Percentiles rank a stretch among this genome's conserved stretches.
Conservation (phyloP, 2,797 vertebrate species). For the Threskiornis aethiopicus region DNA sequence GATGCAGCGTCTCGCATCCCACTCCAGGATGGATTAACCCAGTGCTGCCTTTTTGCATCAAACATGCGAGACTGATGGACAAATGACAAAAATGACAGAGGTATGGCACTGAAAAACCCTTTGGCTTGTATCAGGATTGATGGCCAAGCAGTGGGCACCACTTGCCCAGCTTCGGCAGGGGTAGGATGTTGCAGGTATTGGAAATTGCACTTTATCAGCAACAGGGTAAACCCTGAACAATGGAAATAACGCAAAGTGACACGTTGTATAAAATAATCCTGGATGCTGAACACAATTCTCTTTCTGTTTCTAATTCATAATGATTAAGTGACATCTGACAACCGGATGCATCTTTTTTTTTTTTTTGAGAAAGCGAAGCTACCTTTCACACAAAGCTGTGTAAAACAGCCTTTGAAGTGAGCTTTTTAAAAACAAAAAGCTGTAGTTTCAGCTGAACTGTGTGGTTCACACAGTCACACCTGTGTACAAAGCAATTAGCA, state of each 20-base stretch:
- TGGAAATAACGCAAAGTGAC: background rate
- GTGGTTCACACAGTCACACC: background rate
- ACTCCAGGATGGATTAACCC: background rate
- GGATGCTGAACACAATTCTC: background rate
- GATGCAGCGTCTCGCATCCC: accelerated
- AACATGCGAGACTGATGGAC: accelerated
- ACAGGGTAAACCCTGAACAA: background rate
- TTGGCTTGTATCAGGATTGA: background rate
- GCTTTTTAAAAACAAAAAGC: background rate
- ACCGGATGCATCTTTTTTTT: background rate
- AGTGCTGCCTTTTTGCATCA: background rate
- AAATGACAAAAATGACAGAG: background rate
- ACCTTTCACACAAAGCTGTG: background rate
- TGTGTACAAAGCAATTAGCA: background rate
- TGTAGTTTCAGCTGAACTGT: background rate
- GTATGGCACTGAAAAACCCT: no score
- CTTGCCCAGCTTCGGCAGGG: background rate
- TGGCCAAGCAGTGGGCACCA: background rate
- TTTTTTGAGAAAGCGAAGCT: background rate
- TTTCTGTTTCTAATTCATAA: background rate
- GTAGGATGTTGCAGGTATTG: accelerated
- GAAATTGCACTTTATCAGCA: background rate
- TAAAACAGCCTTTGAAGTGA: background rate
- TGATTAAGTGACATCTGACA: background rate
- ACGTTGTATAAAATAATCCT: background rate